Base-by-base conservation (phyloP, 2,888 invertebrate species). In the Sinotaia quadrata region DNA sequence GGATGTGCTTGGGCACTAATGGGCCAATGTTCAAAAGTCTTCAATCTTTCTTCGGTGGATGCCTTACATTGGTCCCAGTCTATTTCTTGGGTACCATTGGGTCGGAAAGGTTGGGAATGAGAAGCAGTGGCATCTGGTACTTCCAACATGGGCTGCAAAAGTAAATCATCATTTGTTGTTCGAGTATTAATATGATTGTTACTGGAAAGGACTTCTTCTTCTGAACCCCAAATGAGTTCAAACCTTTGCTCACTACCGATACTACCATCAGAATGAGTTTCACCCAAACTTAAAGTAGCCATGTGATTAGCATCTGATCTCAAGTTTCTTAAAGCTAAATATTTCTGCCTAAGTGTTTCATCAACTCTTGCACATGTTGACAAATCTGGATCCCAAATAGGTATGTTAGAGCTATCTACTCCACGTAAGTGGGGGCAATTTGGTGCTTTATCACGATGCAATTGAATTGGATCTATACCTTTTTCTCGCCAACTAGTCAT, bases 381-480 rank as follows among this genome's bases (percentile, higher is more conserved):
- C 1, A 59, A 58, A 27, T 62, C 63, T 4, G 69, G 73, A 5
- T 65, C 33, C 10, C n/a, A 36, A 21, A 73, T 67, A 2, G 70
- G 60, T 15, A 27, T 41, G n/a, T 75, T 75, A 36, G 44, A 51
- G 31, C 54, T 15, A 24, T 65, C 68, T 4, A 18, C 31, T 4
- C 63, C 66, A 29, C 37, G 52, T 47, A 71, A 34, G 47, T 71
- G 58, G 21, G 58, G 65, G 44, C 80, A 80, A 0, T 58, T 57
- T 10, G 78, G 77, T 2, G 73, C 73, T 4, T 68, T 21, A 12
- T 67, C 67, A 24, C 67, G 60, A 63, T 80, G 80, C 10, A 78
- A 63, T 2, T 68, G 56, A n/a, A 59, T 29, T 4, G 77, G 75
- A 8, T 70, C 67, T 49, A 56, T 44, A 15, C 78, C 74, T 5